phyloP scores from a whole-genome alignment of 1,140 invertebrate genomes.

The Aphelenchoides fujianensis region DNA sequence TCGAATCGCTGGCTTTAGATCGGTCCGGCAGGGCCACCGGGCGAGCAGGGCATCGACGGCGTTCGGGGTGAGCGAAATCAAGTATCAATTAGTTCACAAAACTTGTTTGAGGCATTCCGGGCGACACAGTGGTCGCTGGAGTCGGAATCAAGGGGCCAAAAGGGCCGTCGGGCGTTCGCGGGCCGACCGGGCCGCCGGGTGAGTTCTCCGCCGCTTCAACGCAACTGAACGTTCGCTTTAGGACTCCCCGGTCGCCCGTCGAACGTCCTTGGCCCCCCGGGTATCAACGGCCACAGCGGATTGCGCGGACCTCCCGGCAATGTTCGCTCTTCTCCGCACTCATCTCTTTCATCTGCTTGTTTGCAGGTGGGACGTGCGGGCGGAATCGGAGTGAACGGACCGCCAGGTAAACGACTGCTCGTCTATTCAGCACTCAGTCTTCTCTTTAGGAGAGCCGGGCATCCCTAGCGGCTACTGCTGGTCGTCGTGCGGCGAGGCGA shows the following conservation, averaged over 20 bases:
- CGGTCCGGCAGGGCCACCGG: not conserved
- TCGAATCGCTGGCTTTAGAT: no score
- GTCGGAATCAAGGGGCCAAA: not conserved
- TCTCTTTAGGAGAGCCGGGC: not conserved
- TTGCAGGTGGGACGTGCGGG: not conserved
- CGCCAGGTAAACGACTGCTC: not conserved
- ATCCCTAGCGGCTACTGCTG: not conserved
- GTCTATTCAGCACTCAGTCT: not conserved
- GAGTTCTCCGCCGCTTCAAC: not conserved
- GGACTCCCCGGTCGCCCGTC: not conserved
- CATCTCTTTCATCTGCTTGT: not conserved
- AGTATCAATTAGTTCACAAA: not conserved
- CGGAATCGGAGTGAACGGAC: not conserved
- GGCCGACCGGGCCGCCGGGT: not conserved
- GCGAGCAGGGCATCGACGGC: not conserved
- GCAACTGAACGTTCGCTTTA: not conserved
- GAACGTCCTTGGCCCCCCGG: not conserved
- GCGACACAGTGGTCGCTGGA: not conserved
- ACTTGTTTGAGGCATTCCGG: not conserved
- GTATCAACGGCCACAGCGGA: not conserved
- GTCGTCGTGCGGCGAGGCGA: not conserved
- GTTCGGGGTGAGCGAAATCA: not conserved
- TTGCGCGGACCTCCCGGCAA: not conserved
- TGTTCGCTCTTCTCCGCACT: not conserved
- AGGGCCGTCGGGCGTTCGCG: not conserved